phyloP scores from a whole-genome alignment of 2,797 vertebrate species.

The Pogonophryne albipinna region DNA sequence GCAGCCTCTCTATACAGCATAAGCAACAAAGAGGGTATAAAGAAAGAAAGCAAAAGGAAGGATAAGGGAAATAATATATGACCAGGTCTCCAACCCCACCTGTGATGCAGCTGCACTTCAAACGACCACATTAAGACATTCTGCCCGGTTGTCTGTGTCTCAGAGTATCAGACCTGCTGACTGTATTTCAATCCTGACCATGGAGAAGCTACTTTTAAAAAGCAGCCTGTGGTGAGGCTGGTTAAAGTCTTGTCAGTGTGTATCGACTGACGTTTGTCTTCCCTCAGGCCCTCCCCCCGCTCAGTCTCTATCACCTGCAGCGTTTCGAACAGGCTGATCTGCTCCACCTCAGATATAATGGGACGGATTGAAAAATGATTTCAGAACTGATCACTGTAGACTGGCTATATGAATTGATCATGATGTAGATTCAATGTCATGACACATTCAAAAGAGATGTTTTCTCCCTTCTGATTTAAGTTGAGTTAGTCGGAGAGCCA shows the following conservation, averaged over 20 bases:
- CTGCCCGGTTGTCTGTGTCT: slow-evolving; percentile 28
- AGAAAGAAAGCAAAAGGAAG: not conserved
- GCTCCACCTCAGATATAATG: not conserved
- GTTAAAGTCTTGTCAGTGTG: slow-evolving; percentile 31
- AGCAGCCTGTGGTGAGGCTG: slow-evolving; percentile 37
- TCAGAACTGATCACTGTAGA: not conserved
- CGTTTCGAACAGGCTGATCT: not conserved
- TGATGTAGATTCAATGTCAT: not conserved
- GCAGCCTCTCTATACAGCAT: not conserved
- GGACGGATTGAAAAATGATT: not conserved
- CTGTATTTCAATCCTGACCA: slow-evolving; percentile 36
- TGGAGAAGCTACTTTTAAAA: slow-evolving; percentile 34
- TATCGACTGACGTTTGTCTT: slow-evolving; percentile 44
- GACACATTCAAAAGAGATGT: not conserved
- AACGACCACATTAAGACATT: not conserved
- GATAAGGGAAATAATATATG: not conserved
- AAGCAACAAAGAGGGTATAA: no score
- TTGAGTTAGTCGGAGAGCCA: not conserved
- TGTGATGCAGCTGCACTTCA: slow-evolving; percentile 5
- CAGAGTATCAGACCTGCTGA: slow-evolving; percentile 28
- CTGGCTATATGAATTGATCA: not conserved
- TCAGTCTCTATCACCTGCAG: slow-evolving; percentile 36
- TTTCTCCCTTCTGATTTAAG: not conserved
- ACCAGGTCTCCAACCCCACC: not conserved
- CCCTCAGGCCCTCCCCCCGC: slow-evolving; percentile 24